Percentiles rank a stretch among this genome's conserved stretches.
Conservation (phyloP, 2,113 vertebrate species). For the Brachyistius frenatus region DNA sequence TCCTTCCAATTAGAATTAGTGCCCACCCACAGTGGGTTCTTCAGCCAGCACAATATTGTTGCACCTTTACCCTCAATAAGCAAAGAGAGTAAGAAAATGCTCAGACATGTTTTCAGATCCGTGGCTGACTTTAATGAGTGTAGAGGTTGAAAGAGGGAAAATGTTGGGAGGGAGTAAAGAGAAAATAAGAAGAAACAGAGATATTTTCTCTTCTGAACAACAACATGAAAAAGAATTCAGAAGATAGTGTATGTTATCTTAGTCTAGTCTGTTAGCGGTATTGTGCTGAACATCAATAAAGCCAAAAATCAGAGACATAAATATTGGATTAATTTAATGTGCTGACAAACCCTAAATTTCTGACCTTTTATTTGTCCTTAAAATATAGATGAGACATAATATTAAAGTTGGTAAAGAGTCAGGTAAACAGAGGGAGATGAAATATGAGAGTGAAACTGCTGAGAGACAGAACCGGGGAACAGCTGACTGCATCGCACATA, state of each 20-base stretch:
- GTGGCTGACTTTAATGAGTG: slow-evolving; percentile 52
- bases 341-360: no score
- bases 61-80: slow-evolving; percentile 40
- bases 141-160: slow-evolving; percentile 16
- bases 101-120: slow-evolving; percentile 37
- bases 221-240: neutral
- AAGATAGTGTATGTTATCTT: slow-evolving; percentile 1
- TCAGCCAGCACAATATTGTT: slow-evolving; percentile 35
- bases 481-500: slow-evolving; percentile 45
- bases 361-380: slow-evolving; percentile 15
- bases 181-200: slow-evolving; percentile 10
- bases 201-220: slow-evolving; percentile 4
- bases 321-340: no score
- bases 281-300: neutral
- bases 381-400: slow-evolving; percentile 20
- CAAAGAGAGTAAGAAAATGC: slow-evolving; percentile 11
- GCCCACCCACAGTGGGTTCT: slow-evolving; percentile 48
- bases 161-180: neutral
- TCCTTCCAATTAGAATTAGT: slow-evolving; percentile 74
- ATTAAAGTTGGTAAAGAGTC: slow-evolving; percentile 24
- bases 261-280: slow-evolving; percentile 3
- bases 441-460: slow-evolving; percentile 29
- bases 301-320: neutral
- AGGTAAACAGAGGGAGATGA: slow-evolving; percentile 24
- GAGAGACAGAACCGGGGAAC: slow-evolving; percentile 32